Base-by-base conservation (phyloP, 64 coral and sea anemone genomes). In the Catalaphyllia jardinei region DNA sequence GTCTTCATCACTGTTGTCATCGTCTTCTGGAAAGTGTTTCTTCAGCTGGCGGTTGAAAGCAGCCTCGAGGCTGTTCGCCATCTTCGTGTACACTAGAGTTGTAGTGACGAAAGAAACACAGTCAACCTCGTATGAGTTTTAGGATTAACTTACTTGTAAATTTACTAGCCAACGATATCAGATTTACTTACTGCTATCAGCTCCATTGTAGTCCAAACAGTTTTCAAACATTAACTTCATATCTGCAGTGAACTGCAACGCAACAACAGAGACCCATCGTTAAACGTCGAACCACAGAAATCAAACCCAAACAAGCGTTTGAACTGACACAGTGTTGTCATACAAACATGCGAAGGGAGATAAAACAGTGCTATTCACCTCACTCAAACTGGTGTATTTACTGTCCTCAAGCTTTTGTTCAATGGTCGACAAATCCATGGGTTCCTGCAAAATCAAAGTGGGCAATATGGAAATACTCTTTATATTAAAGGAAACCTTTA, bases 151-250 rank as follows among this genome's bases (percentile, higher is more conserved):
- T 46, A 46, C 42, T 46, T 46, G 42, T 46, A 46, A 46, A 46
- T 46, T 25, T 38, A 75, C 28, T 8, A 64, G 49, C 22, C 72
- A 59, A 59, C 24, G 10, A 60, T 19, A 60, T 27, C 3, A 71
- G 29, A 35, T 69, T 19, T 16, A 95, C 96, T 98, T 95, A 98
- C 96, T 95, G 64, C 96, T 98, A 65, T 95, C 87, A 18, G 93
- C 77, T 19, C 96, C 96, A 86, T 98, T 98, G 61, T 98, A 98
- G 60, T 98, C 96, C 16, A 89, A 87, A 77, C 96, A 98, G 75
- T 98, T 98, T 22, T 98, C 93, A 92, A 98, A 98, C 96, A 98
- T 98, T 77, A 98, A 71, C 83, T 95, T 94, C 90, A 98, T 87
- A 35, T 98, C 96, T 78, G 52, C 73, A 17, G 33, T 86, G 63